Evolutionary conservation across 2,888 invertebrate species (phyloP), one percentile per base, ranked within the genome.

Genomic region (Eupithecia dodoneata): DNA sequence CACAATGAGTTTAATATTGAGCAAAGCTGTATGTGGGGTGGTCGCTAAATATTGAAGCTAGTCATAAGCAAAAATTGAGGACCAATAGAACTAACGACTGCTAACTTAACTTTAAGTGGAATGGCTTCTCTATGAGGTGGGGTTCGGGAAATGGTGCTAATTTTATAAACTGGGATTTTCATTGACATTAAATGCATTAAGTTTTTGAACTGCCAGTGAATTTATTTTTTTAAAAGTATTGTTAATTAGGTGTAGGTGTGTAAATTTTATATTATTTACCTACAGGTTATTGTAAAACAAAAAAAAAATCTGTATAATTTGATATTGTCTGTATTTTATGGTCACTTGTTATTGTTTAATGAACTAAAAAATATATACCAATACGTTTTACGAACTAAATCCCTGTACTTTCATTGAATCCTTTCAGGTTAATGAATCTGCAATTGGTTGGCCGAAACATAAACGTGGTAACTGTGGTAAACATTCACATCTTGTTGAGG

Each of bases 301-400:
- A 78, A 69, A 71, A 81, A 72, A 30, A 55, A 59, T 13, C 47
- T 49, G 47, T 47, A 52, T 74, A 82, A 80, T 86, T 88, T 90
- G 86, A 92, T 93, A 93, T 93, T 93, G 92, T 93, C 94, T 93
- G 93, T 94, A 92, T 91, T 93, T 89, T 88, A 89, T 91, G 91
- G 92, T 93, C 91, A 91, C 89, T 89, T 89, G 89, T 86, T 87
- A 81, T 87, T 92, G 92, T 91, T 92, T 90, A 90, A 91, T 91
- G 88, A 93, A 93, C 92, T 93, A 93, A 93, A 93, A 92, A 90
- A 91, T 91, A 93, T 92, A 93, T 91, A 90, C 91, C 85, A 91
- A 91, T 92, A 94, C 89, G 92, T 93, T 63, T 92, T 92, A 93
- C 89, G 90, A 94, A 94, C 94, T 94, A 94, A 94, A 94, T 94